These are phyloP conservation scores for Saccostrea glomerata DNA, from an alignment of 1,140 invertebrate species.

Conservation along the genomic window DNA sequence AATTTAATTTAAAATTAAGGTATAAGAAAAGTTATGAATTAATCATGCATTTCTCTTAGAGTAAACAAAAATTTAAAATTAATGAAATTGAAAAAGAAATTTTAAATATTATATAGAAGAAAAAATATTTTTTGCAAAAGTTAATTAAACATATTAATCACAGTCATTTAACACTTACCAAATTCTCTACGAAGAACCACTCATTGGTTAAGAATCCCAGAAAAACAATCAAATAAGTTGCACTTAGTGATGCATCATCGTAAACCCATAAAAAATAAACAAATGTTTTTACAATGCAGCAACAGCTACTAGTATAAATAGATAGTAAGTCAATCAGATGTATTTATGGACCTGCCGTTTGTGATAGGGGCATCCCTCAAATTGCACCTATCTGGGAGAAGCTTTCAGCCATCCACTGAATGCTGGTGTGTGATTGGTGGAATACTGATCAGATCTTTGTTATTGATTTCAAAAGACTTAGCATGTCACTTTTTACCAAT, in stretches of 20 bases:
- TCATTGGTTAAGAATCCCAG: slow-evolving; percentile 13
- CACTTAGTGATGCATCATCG: not conserved
- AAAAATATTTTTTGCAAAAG: not conserved
- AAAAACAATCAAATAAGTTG: not conserved
- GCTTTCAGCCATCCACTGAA: slow-evolving; percentile 11
- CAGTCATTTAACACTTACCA: not conserved
- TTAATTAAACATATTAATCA: not conserved
- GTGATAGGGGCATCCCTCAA: slow-evolving; percentile 28
- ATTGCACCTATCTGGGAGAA: slow-evolving; percentile 32
- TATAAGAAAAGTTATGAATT: too few species aligned
- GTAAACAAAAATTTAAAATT: not conserved
- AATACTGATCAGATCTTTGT: not conserved
- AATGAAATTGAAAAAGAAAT: not conserved
- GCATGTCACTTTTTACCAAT: not conserved
- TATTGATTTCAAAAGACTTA: not conserved
- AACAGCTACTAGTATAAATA: slow-evolving; percentile 12
- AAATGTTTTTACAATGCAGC: slow-evolving; percentile 25
- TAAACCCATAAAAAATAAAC: not conserved
- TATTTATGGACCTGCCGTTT: slow-evolving; percentile 21
- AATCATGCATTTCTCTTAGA: too few species aligned
- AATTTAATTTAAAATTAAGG: too few species aligned
- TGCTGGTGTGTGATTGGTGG: slow-evolving; percentile 1
- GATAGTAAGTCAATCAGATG: slow-evolving; percentile 24
- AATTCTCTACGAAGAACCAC: not conserved
- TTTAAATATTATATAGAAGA: not conserved